phyloP scores from a whole-genome alignment of 2,888 invertebrate genomes.

The Temnothorax unifasciatus region DNA sequence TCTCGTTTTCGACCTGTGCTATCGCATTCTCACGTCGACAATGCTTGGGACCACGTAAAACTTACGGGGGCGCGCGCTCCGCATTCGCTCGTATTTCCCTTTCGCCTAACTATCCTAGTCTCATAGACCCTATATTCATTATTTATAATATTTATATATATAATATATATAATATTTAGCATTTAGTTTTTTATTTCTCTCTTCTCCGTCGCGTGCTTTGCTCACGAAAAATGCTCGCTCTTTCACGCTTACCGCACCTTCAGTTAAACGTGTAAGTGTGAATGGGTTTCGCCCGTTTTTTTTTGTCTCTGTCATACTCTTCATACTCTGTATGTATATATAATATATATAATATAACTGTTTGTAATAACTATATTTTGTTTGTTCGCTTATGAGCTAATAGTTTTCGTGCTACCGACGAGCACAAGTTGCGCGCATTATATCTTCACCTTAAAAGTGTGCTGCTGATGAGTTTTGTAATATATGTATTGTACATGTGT shows the following conservation, averaged over 20 bases:
- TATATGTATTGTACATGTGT: slow-evolving; percentile 51
- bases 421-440: slow-evolving; percentile 84
- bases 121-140: slow-evolving; percentile 86
- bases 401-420: slow-evolving; percentile 85
- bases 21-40: slow-evolving; percentile 56
- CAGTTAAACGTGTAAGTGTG: slow-evolving; percentile 68
- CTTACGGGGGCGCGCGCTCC: slow-evolving; percentile 65
- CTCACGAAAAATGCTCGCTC: slow-evolving; percentile 69
- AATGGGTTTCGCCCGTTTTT: slow-evolving; percentile 54
- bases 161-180: slow-evolving; percentile 85
- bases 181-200: slow-evolving; percentile 84
- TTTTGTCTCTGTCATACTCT: slow-evolving; percentile 73
- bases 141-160: slow-evolving; percentile 86
- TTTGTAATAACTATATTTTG: slow-evolving; percentile 86
- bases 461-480: slow-evolving; percentile 58
- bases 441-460: slow-evolving; percentile 54
- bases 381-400: slow-evolving; percentile 86
- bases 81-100: slow-evolving; percentile 73
- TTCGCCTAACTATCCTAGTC: slow-evolving; percentile 84
- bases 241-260: slow-evolving; percentile 71
- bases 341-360: slow-evolving; percentile 86
- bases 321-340: slow-evolving; percentile 85
- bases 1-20: slow-evolving; percentile 11
- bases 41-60: slow-evolving; percentile 61
- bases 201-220: slow-evolving; percentile 65